Evolutionary conservation across 2,888 invertebrate genomes (phyloP).

Genomic region (Agrochola macilenta): DNA sequence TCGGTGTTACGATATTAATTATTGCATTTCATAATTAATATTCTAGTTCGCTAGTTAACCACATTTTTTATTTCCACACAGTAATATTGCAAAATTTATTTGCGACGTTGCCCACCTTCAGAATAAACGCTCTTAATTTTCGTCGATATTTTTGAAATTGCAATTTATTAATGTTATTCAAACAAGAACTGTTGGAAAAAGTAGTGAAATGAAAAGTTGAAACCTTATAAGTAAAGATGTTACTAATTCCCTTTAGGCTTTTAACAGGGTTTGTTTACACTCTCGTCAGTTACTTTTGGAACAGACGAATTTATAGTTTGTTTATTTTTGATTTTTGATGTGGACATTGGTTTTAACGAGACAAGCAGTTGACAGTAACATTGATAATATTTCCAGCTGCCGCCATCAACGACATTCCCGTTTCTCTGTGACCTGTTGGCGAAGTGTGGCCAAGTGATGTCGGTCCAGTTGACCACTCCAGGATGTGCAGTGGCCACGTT

Average conservation of each 20-base stretch:
- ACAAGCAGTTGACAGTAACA: not conserved
- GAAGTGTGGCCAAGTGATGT: constrained; percentile 78
- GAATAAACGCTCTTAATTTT: too few relatives aligned
- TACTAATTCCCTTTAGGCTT: not conserved
- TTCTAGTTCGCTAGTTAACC: too few relatives aligned
- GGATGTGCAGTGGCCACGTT: constrained; percentile 80
- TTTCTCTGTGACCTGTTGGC: constrained; percentile 78
- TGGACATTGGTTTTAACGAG: not conserved
- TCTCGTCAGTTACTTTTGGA: not conserved
- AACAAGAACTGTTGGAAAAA: not conserved
- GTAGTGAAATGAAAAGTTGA: not conserved
- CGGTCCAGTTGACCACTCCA: constrained; percentile 78
- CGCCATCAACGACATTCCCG: constrained; percentile 78
- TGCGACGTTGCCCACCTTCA: too few relatives aligned
- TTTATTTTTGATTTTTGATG: not conserved
- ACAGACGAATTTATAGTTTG: not conserved
- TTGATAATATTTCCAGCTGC: constrained; percentile 73
- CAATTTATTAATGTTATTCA: not conserved
- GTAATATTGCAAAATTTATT: too few relatives aligned
- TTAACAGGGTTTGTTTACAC: not conserved
- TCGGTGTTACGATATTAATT: too few relatives aligned
- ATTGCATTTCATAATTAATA: too few relatives aligned
- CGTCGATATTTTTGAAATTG: not conserved
- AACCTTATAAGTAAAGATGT: too few relatives aligned
- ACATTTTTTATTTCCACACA: too few relatives aligned